Percentiles rank a stretch among this genome's conserved stretches.
phyloP scores from a whole-genome alignment of 2,888 invertebrate genomes.

The Fabriciana adippe region DNA sequence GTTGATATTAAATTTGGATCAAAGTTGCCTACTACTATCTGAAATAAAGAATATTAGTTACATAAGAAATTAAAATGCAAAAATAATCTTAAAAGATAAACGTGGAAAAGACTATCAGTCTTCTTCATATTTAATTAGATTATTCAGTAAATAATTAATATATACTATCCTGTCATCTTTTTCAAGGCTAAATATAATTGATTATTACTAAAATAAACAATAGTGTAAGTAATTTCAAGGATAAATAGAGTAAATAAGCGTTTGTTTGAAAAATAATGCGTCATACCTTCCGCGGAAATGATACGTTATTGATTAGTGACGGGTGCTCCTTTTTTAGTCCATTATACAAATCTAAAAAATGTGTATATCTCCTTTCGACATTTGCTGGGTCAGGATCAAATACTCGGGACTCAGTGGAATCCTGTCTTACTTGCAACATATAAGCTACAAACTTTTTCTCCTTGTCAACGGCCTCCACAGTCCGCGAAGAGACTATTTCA shows the following conservation, averaged over 20 bases:
- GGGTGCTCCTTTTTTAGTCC: slow-evolving; percentile 83
- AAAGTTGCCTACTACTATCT: slow-evolving; percentile 87
- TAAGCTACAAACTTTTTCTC: slow-evolving; percentile 88
- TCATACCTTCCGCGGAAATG: slow-evolving; percentile 86
- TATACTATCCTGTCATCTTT: neutral
- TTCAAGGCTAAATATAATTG: slow-evolving; percentile 1
- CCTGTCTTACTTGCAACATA: slow-evolving; percentile 84
- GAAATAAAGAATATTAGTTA: slow-evolving; percentile 41
- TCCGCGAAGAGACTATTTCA: slow-evolving; percentile 86
- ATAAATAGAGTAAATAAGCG: slow-evolving; percentile 27
- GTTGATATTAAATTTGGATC: slow-evolving; percentile 85
- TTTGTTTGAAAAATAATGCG: slow-evolving; percentile 38
- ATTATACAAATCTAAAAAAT: slow-evolving; percentile 85
- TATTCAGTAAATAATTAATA: slow-evolving; percentile 5
- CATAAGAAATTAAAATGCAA: neutral
- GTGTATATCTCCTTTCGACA: slow-evolving; percentile 87
- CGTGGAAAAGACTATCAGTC: neutral
- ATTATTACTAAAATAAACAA: slow-evolving; percentile 13
- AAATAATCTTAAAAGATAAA: too few relatives aligned
- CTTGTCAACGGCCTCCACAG: slow-evolving; percentile 81
- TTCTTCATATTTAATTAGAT: slow-evolving; percentile 13
- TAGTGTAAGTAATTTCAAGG: slow-evolving; percentile 9
- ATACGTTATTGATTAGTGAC: slow-evolving; percentile 72
- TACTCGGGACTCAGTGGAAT: slow-evolving; percentile 65
- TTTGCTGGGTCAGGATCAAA: slow-evolving; percentile 84